These are phyloP conservation scores for Eretmochelys imbricata DNA, from an alignment of 2,113 vertebrate genomes.

Conservation along the genomic window DNA sequence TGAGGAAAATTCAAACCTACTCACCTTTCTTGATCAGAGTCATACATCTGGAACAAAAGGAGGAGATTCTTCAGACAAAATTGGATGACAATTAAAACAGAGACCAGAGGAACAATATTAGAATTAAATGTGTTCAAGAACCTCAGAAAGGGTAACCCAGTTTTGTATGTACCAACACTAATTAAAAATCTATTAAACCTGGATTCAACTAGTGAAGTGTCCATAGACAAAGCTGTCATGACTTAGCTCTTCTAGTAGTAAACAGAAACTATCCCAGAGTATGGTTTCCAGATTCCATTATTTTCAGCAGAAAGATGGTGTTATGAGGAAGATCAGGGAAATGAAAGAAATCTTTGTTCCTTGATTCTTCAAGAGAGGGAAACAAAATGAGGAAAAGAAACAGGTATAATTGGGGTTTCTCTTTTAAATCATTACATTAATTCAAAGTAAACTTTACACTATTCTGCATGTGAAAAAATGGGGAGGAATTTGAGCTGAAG, in stretches of 20 bases:
- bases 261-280: neutral
- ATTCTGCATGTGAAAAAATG: neutral
- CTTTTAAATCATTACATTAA: neutral
- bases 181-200: neutral
- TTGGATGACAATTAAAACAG: neutral
- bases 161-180: neutral
- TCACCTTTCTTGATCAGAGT: neutral
- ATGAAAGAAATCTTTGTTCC: neutral
- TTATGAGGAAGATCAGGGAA: neutral
- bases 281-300: neutral
- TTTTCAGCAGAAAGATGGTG: neutral
- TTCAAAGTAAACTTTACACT: neutral
- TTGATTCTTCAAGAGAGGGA: slow-evolving; percentile 32
- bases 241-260: neutral
- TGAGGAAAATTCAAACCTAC: neutral
- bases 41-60: neutral
- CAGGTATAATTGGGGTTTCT: slow-evolving; percentile 8
- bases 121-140: neutral
- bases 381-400: slow-evolving; percentile 29
- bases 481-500: neutral
- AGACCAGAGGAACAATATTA: neutral
- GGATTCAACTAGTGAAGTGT: neutral
- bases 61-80: neutral
- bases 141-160: neutral
- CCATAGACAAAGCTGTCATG: neutral